These are phyloP conservation scores for Saccostrea echinata DNA, from an alignment of 1,140 invertebrate genomes.

Conservation along the genomic window DNA sequence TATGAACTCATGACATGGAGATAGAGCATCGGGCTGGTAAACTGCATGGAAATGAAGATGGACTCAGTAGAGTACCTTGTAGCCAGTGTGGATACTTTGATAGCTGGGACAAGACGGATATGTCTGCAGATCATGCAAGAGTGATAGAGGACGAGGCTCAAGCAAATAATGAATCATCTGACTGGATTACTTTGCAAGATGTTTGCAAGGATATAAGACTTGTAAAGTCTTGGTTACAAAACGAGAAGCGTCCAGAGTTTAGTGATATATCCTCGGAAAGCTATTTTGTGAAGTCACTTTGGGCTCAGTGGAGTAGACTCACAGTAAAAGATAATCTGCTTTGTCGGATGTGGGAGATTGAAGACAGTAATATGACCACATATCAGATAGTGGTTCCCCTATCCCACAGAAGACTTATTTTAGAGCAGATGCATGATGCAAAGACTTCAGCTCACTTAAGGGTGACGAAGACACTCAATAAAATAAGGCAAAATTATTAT, in stretches of 20 bases:
- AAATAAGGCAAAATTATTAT: slow-evolving; percentile 38
- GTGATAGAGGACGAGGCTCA: not conserved
- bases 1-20: slow-evolving; percentile 66
- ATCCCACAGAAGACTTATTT: slow-evolving; percentile 25
- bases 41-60: slow-evolving; percentile 65
- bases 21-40: slow-evolving; percentile 62
- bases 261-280: not conserved
- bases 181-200: not conserved
- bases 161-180: not conserved
- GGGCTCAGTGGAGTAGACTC: slow-evolving; percentile 40
- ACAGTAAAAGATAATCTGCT: slow-evolving; percentile 43
- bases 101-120: not conserved
- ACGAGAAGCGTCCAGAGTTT: not conserved
- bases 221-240: slow-evolving; percentile 16
- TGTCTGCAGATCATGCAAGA: not conserved
- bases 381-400: slow-evolving; percentile 59
- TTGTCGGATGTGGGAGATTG: slow-evolving; percentile 45
- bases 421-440: slow-evolving; percentile 53
- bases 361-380: slow-evolving; percentile 39
- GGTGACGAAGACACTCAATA: slow-evolving; percentile 36
- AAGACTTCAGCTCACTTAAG: slow-evolving; percentile 43
- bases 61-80: slow-evolving; percentile 52
- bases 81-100: slow-evolving; percentile 16
- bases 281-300: slow-evolving; percentile 13
- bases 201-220: slow-evolving; percentile 16